These are phyloP conservation scores for Sitophilus oryzae DNA, from an alignment of 1,140 invertebrate species.

Conservation along the genomic window DNA sequence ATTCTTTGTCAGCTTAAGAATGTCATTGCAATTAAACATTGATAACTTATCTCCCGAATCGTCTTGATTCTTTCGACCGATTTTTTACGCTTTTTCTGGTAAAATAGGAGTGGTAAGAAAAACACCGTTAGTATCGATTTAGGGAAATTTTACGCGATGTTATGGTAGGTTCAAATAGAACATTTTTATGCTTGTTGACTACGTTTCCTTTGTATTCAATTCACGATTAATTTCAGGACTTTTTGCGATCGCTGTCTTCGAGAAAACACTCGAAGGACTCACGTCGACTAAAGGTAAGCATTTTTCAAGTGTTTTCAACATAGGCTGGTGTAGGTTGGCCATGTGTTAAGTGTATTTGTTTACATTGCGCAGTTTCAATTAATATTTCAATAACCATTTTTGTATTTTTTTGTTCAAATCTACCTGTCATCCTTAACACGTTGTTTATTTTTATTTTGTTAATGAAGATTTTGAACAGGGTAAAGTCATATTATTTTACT, in stretches of 20 bases:
- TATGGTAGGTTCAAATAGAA: slow-evolving; percentile 12
- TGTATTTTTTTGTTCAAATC: not conserved
- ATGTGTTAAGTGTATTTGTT: not conserved
- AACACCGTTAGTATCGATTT: slow-evolving; percentile 19
- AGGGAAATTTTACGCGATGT: slow-evolving; percentile 4
- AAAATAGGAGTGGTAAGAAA: slow-evolving; percentile 10
- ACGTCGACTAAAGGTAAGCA: slow-evolving; percentile 6
- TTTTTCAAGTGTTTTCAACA: not conserved
- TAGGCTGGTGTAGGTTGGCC: not conserved
- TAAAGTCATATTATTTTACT: not conserved
- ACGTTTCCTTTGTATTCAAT: slow-evolving; percentile 3
- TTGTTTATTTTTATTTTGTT: not conserved
- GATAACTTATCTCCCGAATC: not conserved
- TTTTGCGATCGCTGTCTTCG: slow-evolving; percentile 7
- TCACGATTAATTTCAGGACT: slow-evolving; percentile 3
- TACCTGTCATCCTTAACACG: no score
- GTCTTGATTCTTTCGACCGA: not conserved
- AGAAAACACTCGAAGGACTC: slow-evolving; percentile 7
- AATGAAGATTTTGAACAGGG: not conserved
- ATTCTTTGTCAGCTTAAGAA: slow-evolving; percentile 16
- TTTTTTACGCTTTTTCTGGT: not conserved
- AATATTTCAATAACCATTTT: slow-evolving; percentile 2
- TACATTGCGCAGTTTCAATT: not conserved
- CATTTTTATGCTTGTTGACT: not conserved
- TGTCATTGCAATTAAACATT: slow-evolving; percentile 9